Percentiles rank a stretch among this genome's conserved stretches.
Conservation (phyloP, 2,888 invertebrate species). For the Drosophila ustulata region DNA sequence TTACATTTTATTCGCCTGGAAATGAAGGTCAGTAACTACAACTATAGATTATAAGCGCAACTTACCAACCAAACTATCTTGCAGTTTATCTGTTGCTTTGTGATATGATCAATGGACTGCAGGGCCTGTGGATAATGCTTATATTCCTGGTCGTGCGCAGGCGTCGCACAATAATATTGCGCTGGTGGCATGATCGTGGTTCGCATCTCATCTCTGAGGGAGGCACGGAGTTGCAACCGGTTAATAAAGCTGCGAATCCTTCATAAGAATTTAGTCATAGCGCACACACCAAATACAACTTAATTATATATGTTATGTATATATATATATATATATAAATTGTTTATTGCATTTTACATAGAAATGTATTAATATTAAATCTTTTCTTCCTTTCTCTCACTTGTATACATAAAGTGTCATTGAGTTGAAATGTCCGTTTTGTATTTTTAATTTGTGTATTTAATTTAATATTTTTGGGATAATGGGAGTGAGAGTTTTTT, state of each 20-base stretch:
- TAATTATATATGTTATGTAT: slow-evolving; percentile 12
- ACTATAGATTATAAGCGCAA: neutral
- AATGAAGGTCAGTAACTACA: slow-evolving; percentile 52
- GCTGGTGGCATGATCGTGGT: slow-evolving; percentile 85
- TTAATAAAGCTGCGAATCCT: slow-evolving; percentile 56
- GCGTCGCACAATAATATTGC: slow-evolving; percentile 80
- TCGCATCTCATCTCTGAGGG: slow-evolving; percentile 77
- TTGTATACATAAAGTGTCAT: slow-evolving; percentile 60
- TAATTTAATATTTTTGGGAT: slow-evolving; percentile 11
- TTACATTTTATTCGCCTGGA: slow-evolving; percentile 86
- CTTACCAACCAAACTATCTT: neutral
- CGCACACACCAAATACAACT: slow-evolving; percentile 4
- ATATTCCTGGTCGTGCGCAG: slow-evolving; percentile 87
- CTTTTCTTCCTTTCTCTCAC: slow-evolving; percentile 45
- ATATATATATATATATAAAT: slow-evolving; percentile 65
- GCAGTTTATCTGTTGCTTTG: slow-evolving; percentile 87
- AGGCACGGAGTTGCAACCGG: slow-evolving; percentile 65
- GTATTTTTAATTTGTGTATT: slow-evolving; percentile 1
- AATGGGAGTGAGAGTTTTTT: slow-evolving; percentile 11
- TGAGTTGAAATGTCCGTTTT: slow-evolving; percentile 50
- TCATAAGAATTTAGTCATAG: slow-evolving; percentile 44
- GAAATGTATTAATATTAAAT: slow-evolving; percentile 46
- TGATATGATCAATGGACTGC: slow-evolving; percentile 89
- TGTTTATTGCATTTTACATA: slow-evolving; percentile 72
- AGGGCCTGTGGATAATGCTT: slow-evolving; percentile 89